Conservation (phyloP, 2,113 vertebrate species). For the Aythya baeri region DNA sequence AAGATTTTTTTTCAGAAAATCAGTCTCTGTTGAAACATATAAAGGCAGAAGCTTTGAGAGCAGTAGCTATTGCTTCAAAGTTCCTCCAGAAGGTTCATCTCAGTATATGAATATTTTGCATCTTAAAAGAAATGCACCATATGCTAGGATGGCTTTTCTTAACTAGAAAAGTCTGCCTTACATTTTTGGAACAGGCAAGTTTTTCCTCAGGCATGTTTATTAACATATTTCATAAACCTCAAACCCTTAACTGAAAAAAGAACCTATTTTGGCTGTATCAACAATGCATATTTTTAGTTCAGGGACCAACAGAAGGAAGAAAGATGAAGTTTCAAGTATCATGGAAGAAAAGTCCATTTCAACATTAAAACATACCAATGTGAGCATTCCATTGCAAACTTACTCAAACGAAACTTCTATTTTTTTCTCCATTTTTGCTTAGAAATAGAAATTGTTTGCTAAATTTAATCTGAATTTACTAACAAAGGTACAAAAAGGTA, state of each 20-base stretch:
- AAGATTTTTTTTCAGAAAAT: slow-evolving; percentile 12
- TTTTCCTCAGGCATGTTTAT: slow-evolving; percentile 20
- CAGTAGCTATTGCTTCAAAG: background rate
- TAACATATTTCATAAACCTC: slow-evolving; percentile 43
- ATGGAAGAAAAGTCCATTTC: background rate
- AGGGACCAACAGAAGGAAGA: background rate
- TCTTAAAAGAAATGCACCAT: slow-evolving; percentile 48
- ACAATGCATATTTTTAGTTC: background rate
- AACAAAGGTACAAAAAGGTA: background rate
- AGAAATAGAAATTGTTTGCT: background rate
- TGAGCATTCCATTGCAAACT: background rate
- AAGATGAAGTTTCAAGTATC: background rate
- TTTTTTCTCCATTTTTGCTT: background rate
- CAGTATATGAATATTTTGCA: slow-evolving; percentile 38
- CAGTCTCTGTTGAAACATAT: slow-evolving; percentile 11
- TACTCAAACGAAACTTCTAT: background rate
- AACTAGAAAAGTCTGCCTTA: slow-evolving; percentile 11
- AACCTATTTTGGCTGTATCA: background rate
- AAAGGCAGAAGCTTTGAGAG: slow-evolving; percentile 1
- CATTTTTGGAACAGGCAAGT: slow-evolving; percentile 28
- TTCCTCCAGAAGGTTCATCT: slow-evolving; percentile 45
- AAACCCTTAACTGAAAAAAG: background rate
- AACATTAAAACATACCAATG: background rate
- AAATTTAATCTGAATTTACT: background rate
- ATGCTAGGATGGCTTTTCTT: slow-evolving; percentile 36